Evolutionary conservation across 2,797 vertebrate genomes (phyloP).

Genomic region (Gephyroberyx darwinii): DNA sequence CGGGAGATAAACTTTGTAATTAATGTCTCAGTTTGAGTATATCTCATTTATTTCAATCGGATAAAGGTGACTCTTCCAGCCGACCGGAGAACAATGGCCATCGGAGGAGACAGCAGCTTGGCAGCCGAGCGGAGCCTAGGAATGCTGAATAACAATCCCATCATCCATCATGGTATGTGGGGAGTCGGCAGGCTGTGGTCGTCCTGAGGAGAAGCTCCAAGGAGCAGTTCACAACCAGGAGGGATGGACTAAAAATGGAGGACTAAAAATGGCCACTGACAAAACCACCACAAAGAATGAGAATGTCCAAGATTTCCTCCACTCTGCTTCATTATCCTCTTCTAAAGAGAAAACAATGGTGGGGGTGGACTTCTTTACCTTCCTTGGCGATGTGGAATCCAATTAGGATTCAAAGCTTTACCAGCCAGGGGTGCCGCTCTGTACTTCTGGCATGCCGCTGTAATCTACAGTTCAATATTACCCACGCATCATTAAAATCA

Average conservation of each 20-base stretch:
- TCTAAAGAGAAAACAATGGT: conserved; percentile 34
- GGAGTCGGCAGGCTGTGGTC: conserved; percentile 75
- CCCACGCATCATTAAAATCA: conserved; percentile 78
- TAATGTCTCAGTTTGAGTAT: conserved; percentile 88
- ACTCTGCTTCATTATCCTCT: conserved; percentile 27
- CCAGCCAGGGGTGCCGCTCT: conserved; percentile 32
- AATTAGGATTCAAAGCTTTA: conserved; percentile 47
- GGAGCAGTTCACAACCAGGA: conserved; percentile 68
- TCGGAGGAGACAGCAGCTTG: conserved; percentile 82
- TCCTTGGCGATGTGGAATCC: conserved; percentile 23
- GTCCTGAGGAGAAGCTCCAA: conserved; percentile 74
- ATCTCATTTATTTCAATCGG: conserved; percentile 89
- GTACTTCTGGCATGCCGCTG: conserved; percentile 50
- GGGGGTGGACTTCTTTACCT: conserved; percentile 21
- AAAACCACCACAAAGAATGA: conserved; percentile 9
- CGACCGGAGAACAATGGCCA: conserved; percentile 84
- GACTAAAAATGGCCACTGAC: conserved; percentile 54
- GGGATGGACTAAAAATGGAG: conserved; percentile 41
- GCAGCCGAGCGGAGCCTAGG: conserved; percentile 78
- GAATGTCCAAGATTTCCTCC: conserved; percentile 10
- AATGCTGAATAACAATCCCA: conserved; percentile 84
- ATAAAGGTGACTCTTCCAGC: conserved; percentile 89
- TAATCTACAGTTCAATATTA: conserved; percentile 63
- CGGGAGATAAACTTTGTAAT: conserved; percentile 88
- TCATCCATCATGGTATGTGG: conserved; percentile 85